phyloP scores from a whole-genome alignment of 2,797 vertebrate genomes.

The Tokudaia tokunoshimensis region DNA sequence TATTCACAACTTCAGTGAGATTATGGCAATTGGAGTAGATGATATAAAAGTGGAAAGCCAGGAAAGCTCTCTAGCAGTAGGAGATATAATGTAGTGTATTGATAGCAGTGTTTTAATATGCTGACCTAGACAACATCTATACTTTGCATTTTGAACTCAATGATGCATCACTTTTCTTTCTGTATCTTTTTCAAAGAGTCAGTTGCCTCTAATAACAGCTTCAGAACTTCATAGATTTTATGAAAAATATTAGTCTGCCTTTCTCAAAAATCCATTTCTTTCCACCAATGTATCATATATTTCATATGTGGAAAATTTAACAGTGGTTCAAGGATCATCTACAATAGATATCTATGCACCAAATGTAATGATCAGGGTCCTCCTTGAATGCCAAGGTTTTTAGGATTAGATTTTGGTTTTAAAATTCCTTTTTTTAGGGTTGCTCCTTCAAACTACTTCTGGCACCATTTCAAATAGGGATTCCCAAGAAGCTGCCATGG shows the following conservation, averaged over 20 bases:
- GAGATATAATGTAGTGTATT: background rate
- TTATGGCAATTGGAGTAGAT: background rate
- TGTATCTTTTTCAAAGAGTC: conserved; percentile 18
- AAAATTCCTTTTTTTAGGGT: background rate
- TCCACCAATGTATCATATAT: background rate
- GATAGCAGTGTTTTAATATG: background rate
- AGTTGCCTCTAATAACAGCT: background rate
- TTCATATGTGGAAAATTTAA: background rate
- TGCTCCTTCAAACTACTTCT: background rate
- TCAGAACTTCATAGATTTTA: background rate
- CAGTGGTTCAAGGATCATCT: background rate
- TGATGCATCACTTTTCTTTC: background rate
- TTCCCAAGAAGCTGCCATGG: background rate
- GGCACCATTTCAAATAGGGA: background rate
- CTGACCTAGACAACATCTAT: background rate
- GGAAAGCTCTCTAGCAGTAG: background rate
- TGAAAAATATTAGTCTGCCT: background rate
- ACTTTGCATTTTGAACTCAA: background rate
- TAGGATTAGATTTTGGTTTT: background rate
- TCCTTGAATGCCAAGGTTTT: background rate
- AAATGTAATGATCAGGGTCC: background rate
- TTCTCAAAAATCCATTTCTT: background rate
- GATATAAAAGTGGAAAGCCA: background rate
- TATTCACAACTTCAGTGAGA: background rate
- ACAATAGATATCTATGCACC: background rate